Percentiles rank a stretch among this genome's conserved stretches.
Conservation (phyloP, 2,888 invertebrate genomes). For the Dione vanillae region DNA sequence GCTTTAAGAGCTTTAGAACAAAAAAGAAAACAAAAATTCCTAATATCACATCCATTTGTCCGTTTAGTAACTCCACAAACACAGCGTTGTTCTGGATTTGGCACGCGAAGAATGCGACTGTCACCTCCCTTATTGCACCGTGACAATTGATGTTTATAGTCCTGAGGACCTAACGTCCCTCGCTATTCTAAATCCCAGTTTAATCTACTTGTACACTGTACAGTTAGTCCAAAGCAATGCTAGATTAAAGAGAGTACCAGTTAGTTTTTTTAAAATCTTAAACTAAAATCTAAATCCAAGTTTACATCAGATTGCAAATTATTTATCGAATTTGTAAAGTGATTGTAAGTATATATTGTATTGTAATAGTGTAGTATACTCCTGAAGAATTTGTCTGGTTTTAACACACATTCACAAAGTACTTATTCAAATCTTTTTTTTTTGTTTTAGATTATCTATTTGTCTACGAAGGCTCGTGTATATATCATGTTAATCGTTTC, state of each 20-base stretch:
- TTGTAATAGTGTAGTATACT: no score
- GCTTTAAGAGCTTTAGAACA: background rate
- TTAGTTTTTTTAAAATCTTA: background rate
- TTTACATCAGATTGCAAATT: no score
- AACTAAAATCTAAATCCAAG: no score
- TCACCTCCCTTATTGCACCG: constrained; percentile 74
- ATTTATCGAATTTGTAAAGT: no score
- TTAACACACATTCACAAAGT: no score
- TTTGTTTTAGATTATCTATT: no score
- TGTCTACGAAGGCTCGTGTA: no score
- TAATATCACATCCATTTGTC: constrained; percentile 33
- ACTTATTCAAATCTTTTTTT: no score
- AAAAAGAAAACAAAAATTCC: background rate
- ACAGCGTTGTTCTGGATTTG: constrained; percentile 24
- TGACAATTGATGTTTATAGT: constrained; percentile 67
- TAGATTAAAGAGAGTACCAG: background rate
- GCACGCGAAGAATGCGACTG: constrained; percentile 66
- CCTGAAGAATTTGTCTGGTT: no score
- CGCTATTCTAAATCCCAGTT: constrained; percentile 33
- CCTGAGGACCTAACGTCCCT: constrained; percentile 28
- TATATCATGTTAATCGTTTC: no score
- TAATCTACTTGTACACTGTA: constrained; percentile 11
- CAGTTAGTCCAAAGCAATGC: background rate
- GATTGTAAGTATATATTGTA: no score
- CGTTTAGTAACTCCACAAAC: constrained; percentile 34